phyloP scores from a whole-genome alignment of 53 echinoderm and acorn worm species.

The Pentamera pediparva region DNA sequence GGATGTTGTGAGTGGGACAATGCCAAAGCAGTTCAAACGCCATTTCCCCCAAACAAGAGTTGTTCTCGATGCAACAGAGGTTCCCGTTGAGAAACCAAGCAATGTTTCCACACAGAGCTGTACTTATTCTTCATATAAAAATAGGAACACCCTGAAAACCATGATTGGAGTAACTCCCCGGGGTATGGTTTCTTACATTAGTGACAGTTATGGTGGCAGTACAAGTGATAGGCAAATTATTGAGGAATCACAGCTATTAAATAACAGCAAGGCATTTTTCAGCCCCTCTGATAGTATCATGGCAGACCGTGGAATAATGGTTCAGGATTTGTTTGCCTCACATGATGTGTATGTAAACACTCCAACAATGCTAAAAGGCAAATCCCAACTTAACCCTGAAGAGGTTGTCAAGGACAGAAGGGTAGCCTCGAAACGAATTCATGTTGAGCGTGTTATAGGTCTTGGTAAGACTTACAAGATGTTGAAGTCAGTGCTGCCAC shows the following conservation, averaged over 20 bases:
- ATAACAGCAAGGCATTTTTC: background rate
- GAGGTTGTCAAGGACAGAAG: background rate
- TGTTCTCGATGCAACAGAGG: background rate
- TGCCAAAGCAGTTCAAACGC: background rate
- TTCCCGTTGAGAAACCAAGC: background rate
- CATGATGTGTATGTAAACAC: background rate
- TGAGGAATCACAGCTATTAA: background rate
- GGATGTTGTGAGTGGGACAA: background rate
- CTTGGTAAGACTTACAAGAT: background rate
- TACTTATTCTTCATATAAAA: background rate
- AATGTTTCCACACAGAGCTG: background rate
- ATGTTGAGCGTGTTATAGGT: background rate
- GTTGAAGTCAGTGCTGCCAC: background rate
- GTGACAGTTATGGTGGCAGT: slow-evolving; percentile 5
- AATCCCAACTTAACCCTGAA: background rate
- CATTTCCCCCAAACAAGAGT: background rate
- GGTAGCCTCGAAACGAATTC: background rate
- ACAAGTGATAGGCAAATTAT: background rate
- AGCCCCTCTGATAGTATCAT: background rate
- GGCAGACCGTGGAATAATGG: background rate
- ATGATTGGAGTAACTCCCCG: background rate
- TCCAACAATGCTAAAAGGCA: background rate
- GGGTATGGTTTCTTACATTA: background rate
- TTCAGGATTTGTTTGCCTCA: background rate
- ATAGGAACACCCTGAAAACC: background rate